These are phyloP conservation scores for Tyria jacobaeae DNA, from an alignment of 2,888 invertebrate genomes.

Conservation along the genomic window DNA sequence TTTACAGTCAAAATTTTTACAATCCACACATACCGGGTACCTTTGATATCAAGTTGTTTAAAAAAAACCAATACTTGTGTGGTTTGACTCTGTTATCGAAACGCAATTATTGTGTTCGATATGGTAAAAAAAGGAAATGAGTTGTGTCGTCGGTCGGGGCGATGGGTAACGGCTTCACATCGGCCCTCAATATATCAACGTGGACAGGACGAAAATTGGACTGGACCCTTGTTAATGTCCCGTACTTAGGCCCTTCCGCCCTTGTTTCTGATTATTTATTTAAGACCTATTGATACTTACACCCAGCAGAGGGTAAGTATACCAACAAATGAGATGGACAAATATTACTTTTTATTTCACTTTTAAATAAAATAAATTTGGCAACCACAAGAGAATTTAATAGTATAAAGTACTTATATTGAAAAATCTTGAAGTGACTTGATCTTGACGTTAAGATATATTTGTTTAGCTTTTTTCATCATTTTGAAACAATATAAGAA, in stretches of 20 bases:
- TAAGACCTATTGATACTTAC: slow-evolving; percentile 80
- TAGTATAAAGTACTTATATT: not conserved
- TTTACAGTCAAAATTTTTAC: too few relatives aligned
- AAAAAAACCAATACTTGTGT: slow-evolving; percentile 6
- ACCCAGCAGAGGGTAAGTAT: slow-evolving; percentile 54
- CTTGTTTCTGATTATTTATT: slow-evolving; percentile 84
- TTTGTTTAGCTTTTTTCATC: too few relatives aligned
- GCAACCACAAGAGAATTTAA: not conserved
- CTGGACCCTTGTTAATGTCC: slow-evolving; percentile 86
- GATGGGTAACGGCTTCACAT: slow-evolving; percentile 62
- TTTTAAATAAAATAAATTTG: slow-evolving; percentile 23
- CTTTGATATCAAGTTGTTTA: not conserved
- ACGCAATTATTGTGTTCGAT: slow-evolving; percentile 55
- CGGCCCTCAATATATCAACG: slow-evolving; percentile 84
- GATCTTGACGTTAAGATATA: too few relatives aligned
- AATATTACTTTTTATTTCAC: slow-evolving; percentile 28
- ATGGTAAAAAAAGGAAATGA: slow-evolving; percentile 73
- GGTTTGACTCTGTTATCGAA: slow-evolving; percentile 40
- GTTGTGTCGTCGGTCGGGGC: slow-evolving; percentile 65
- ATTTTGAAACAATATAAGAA: too few relatives aligned
- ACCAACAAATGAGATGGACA: slow-evolving; percentile 44
- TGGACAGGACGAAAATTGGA: slow-evolving; percentile 86
- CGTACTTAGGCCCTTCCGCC: slow-evolving; percentile 80
- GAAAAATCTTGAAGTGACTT: too few relatives aligned
- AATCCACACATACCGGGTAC: not conserved